These are phyloP conservation scores for Aphyosemion australe DNA, from an alignment of 2,113 vertebrate species.

Conservation along the genomic window DNA sequence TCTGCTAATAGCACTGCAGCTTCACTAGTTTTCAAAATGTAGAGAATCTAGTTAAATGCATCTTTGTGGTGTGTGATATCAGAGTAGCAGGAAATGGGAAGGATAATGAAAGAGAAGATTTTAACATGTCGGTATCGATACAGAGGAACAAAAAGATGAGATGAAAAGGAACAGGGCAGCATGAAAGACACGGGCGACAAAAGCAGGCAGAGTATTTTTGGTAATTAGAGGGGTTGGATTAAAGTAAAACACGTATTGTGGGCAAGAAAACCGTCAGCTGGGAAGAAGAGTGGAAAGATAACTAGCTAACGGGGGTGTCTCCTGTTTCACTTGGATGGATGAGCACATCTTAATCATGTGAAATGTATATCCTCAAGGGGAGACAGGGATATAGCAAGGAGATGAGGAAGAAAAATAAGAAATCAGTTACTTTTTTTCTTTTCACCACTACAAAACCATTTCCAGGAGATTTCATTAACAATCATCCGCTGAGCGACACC, in stretches of 20 bases:
- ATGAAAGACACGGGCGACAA: slow-evolving; percentile 8
- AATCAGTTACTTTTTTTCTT: slow-evolving; percentile 30
- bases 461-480: slow-evolving; percentile 42
- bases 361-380: slow-evolving; percentile 57
- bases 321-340: slow-evolving; percentile 40
- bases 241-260: slow-evolving; percentile 4
- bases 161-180: slow-evolving; percentile 3
- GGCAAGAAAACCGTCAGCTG: neutral
- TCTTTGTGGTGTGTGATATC: slow-evolving; percentile 6
- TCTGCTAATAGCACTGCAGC: slow-evolving; percentile 42
- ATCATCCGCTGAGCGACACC: slow-evolving; percentile 24
- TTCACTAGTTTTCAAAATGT: slow-evolving; percentile 34
- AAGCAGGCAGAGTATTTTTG: slow-evolving; percentile 3
- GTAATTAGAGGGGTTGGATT: slow-evolving; percentile 44
- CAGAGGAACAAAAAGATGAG: neutral
- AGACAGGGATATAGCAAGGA: slow-evolving; percentile 30
- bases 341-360: slow-evolving; percentile 63
- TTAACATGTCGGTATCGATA: neutral
- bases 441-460: slow-evolving; percentile 29
- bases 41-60: slow-evolving; percentile 26
- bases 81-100: slow-evolving; percentile 9
- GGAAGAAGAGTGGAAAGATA: slow-evolving; percentile 20
- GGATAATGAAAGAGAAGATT: slow-evolving; percentile 14
- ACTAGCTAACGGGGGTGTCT: slow-evolving; percentile 34
- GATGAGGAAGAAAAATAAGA: slow-evolving; percentile 30